Evolutionary conservation across 2,888 invertebrate genomes (phyloP).

Genomic region (Phlogophora meticulosa): DNA sequence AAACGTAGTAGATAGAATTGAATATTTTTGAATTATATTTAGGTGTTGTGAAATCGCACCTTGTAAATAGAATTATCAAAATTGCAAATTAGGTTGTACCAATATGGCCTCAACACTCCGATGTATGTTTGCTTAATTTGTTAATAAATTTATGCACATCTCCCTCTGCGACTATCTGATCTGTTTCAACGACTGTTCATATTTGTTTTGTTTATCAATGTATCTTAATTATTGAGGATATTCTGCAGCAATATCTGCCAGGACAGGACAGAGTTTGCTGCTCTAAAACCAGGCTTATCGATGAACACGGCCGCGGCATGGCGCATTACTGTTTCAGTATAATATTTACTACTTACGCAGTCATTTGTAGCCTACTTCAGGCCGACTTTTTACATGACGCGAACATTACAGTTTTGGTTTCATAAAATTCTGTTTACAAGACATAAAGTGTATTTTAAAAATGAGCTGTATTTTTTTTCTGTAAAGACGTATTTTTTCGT

Average conservation of each 20-base stretch:
- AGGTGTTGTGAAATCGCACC: slow-evolving; percentile 10
- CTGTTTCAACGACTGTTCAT: slow-evolving; percentile 17
- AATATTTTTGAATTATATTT: slow-evolving; percentile 23
- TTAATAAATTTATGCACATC: slow-evolving; percentile 24
- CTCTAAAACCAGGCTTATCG: neutral
- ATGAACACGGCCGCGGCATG: neutral
- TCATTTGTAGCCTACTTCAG: too few species aligned
- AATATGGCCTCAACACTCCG: neutral
- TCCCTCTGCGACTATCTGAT: slow-evolving; percentile 16
- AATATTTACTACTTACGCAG: too few species aligned
- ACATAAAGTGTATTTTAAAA: neutral
- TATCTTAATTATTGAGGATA: neutral
- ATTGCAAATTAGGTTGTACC: slow-evolving; percentile 22
- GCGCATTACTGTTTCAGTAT: too few species aligned
- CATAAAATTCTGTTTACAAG: neutral
- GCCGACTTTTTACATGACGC: too few species aligned
- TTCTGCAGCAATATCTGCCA: neutral
- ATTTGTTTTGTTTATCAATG: too few species aligned
- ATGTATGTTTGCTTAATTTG: slow-evolving; percentile 17
- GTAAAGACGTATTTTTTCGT: too few species aligned
- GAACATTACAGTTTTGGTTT: too few species aligned
- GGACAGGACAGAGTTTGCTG: neutral
- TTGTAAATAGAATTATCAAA: slow-evolving; percentile 8
- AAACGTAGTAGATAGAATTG: neutral
- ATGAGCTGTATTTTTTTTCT: neutral